These are phyloP conservation scores for Euphonia xanthogaster DNA, from an alignment of 2,797 vertebrate genomes.

Conservation along the genomic window DNA sequence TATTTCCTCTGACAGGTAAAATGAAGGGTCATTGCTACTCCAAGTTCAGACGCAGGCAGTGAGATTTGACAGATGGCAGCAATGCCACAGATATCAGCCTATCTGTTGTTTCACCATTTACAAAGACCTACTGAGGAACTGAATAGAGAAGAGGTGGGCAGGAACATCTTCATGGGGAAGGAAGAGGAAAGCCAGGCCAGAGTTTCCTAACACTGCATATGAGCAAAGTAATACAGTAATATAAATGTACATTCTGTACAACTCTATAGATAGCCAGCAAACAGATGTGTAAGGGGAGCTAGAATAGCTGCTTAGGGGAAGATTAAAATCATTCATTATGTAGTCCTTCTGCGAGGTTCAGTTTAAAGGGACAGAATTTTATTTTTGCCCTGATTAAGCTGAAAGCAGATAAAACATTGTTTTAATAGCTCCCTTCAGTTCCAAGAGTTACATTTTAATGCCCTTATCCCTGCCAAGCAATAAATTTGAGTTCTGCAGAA, in stretches of 20 bases:
- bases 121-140: not conserved
- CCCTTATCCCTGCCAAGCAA: constrained; percentile 7
- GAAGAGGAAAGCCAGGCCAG: not conserved
- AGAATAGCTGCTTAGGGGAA: constrained; percentile 46
- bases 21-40: not conserved
- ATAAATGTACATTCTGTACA: not conserved
- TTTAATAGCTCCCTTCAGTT: constrained; percentile 41
- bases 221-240: not conserved
- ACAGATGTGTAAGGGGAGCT: constrained; percentile 19
- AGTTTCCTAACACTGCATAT: not conserved
- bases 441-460: constrained; percentile 28
- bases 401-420: constrained; percentile 38
- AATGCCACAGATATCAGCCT: not conserved
- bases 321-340: constrained; percentile 58
- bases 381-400: constrained; percentile 32
- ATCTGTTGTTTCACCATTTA: not conserved
- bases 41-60: not conserved
- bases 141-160: not conserved
- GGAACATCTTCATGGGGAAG: not conserved
- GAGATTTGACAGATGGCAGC: not conserved
- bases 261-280: not conserved
- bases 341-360: not conserved
- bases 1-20: not conserved
- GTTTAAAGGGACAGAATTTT: constrained; percentile 42
- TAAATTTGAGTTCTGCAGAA: constrained; percentile 5